Evolutionary conservation across 2,888 invertebrate species (phyloP), one percentile per base, ranked within the genome.

Genomic region (Busseola fusca): DNA sequence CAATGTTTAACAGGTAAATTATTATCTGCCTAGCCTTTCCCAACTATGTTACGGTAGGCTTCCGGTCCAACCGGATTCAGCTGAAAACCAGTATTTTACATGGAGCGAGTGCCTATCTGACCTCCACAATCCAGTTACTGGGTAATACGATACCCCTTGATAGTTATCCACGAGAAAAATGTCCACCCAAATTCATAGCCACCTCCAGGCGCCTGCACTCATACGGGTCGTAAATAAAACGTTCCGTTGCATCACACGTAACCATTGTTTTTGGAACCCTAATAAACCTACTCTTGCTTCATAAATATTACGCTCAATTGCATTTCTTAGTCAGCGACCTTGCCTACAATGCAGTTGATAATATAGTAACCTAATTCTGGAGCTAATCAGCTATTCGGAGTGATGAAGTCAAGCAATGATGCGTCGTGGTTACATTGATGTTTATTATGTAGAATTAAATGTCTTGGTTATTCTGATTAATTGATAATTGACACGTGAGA

Each of bases 191-290:
- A 81, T 14, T 30, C 40, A n/a, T 72, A 48, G 73, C 12, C 69
- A 80, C 66, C n/a, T 3, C 1, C 25, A 48, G 10, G 25, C 72
- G 72, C 71, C 48, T 21, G 74, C 78, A 63, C 66, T 64, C 71
- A 66, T 30, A 73, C 69, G 18, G 42, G 27, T 71, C 76, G 69
- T 83, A 80, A 83, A 77, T 66, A 76, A 84, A 83, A 73, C 68
- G 74, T 79, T 72, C 42, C 54, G 52, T 83, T 84, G 72, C 85
- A 72, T 82, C 82, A 83, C 76, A 72, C 63, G 42, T 58, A 54
- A 50, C 63, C 48, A 71, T 78, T 74, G 68, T 83, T 75, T 78
- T 74, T 62, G 68, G 60, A 27, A 70, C 67, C 56, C 52, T 72
- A 78, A 81, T 80, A 76, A 63, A 72, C 75, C 21, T 34, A 71